Base-by-base conservation (phyloP, 2,888 invertebrate species). In the Synergus laeviventris region DNA sequence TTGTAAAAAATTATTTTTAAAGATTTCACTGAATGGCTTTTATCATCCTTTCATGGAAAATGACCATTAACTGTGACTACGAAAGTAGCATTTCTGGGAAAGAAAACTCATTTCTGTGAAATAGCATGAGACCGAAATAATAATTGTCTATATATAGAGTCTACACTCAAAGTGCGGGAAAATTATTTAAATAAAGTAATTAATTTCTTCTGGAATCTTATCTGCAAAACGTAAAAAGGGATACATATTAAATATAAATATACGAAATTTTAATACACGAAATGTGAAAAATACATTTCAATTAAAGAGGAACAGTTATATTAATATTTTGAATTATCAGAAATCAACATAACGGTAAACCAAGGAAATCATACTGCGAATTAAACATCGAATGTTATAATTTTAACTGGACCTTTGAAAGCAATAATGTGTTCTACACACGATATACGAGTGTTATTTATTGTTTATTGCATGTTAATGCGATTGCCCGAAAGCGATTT, bases 381-480 rank as follows among this genome's bases (percentile, higher is more conserved):
- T n/a, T n/a, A n/a, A 49, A 9, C 49, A 18, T n/a, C n/a, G n/a
- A 49, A 49, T 49, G 49, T 49, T 49, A 49, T 49, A 49, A 49
- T 49, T 49, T 49, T n/a, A 49, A 49, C n/a, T n/a, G 49, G 49
- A 2, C 8, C 49, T 49, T 49, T 49, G 49, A 49, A 49, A 49
- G 49, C 49, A 8, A 49, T 49, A 49, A 49, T 49, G n/a, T 49
- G n/a, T 49, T 49, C 2, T 49, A 49, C 49, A 49, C 7, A n/a
- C 49, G 49, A 49, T 49, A 49, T 49, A 49, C 49, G n/a, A 49
- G 49, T 49, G 49, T 49, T 49, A 49, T 49, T 49, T 49, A 49
- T 49, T 49, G 49, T 49, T 49, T 49, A 49, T 49, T 49, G 49
- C 49, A 49, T 49, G n/a, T 49, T 49, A 49, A 49, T 49, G n/a